These are phyloP conservation scores for Odontocolon sp. DNA, from an alignment of 2,888 invertebrate genomes.

Conservation along the genomic window DNA sequence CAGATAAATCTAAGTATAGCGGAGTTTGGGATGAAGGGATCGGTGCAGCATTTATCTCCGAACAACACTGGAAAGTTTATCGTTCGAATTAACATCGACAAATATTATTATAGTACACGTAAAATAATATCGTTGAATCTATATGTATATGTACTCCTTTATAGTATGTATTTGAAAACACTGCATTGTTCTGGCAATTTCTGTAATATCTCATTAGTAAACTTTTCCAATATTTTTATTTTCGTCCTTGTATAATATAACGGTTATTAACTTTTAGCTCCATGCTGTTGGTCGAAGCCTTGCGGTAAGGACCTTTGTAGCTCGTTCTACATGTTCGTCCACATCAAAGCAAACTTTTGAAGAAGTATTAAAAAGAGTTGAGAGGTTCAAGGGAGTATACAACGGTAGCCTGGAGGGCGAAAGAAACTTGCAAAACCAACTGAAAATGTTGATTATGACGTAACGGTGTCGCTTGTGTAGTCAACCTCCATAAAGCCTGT, in stretches of 20 bases:
- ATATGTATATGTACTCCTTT: too few relatives aligned
- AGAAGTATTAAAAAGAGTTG: conserved; percentile 26
- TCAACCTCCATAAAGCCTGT: not conserved
- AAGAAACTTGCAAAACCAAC: conserved; percentile 50
- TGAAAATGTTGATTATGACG: conserved; percentile 51
- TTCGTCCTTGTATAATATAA: too few relatives aligned
- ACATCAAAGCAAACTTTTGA: conserved; percentile 53
- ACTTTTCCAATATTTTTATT: too few relatives aligned
- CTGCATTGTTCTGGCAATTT: too few relatives aligned
- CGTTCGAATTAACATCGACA: conserved; percentile 56
- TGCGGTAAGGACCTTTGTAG: not conserved
- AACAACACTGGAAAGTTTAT: conserved; percentile 50
- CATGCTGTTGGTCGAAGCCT: not conserved
- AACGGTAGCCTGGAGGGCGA: not conserved
- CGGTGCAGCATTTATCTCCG: conserved; percentile 43
- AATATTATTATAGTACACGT: conserved; percentile 41
- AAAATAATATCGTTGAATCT: not conserved
- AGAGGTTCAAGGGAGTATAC: conserved; percentile 1
- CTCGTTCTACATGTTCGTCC: conserved; percentile 26
- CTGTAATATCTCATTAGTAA: too few relatives aligned
- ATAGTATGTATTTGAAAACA: too few relatives aligned
- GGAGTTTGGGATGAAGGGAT: conserved; percentile 23
- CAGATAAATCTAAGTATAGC: conserved; percentile 59
- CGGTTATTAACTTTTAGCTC: not conserved
- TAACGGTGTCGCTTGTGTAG: conserved; percentile 25